Evolutionary conservation across 2,797 vertebrate genomes (phyloP).

Genomic region (Enteromius mattozi): DNA sequence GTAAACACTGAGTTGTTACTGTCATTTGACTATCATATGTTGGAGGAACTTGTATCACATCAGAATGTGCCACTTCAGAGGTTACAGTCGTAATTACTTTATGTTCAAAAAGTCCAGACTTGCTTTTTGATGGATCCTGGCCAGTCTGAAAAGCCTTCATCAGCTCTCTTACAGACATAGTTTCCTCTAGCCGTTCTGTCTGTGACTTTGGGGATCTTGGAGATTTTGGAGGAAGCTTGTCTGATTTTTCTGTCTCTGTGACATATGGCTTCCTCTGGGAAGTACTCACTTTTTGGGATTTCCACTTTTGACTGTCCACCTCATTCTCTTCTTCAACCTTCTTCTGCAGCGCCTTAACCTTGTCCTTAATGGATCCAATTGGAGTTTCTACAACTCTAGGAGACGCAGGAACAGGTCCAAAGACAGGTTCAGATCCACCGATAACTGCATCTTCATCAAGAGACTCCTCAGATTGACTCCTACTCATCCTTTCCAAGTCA

Average conservation of each 20-base stretch:
- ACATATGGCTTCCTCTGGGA: conserved; percentile 55
- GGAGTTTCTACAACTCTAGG: conserved; percentile 92
- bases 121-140: conserved; percentile 92
- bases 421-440: conserved; percentile 59
- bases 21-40: conserved; percentile 26
- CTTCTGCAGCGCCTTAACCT: conserved; percentile 91
- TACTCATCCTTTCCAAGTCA: conserved; percentile 79
- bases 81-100: conserved; percentile 69
- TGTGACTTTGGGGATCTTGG: conserved; percentile 81
- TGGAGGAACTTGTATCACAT: conserved; percentile 31
- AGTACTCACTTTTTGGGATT: conserved; percentile 67
- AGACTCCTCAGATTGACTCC: conserved; percentile 80
- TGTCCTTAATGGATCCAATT: conserved; percentile 98
- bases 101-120: conserved; percentile 93
- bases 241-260: conserved; percentile 70
- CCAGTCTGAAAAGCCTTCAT: conserved; percentile 97
- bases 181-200: conserved; percentile 93
- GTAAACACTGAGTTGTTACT: neutral
- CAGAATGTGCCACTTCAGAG: conserved; percentile 56
- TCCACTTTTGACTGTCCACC: conserved; percentile 73
- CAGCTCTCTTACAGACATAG: conserved; percentile 94
- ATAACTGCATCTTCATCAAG: conserved; percentile 80
- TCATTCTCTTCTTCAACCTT: conserved; percentile 88
- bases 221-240: conserved; percentile 76
- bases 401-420: conserved; percentile 78